Base-by-base conservation (phyloP, 1,140 invertebrate genomes). In the Popillia japonica region DNA sequence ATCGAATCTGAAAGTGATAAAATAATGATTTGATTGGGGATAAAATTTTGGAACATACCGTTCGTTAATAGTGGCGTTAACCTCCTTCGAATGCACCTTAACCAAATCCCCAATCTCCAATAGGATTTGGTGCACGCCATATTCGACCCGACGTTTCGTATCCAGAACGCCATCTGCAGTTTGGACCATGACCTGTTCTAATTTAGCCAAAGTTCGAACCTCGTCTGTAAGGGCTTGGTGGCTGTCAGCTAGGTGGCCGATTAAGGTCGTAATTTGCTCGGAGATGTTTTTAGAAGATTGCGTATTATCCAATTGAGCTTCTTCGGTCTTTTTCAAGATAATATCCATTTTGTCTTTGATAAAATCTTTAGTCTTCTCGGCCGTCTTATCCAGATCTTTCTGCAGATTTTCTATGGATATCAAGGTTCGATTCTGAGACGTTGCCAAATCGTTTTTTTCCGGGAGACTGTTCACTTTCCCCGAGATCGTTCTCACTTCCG, bases 121-220 rank as follows among this genome's bases (percentile, higher is more conserved):
- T n/a, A 96, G 87, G 81, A 96, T 94, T 86, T 96, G 94, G 83
- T 96, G 92, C 0, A 95, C 92, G 0, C 94, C 94, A 80, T 95
- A 96, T 82, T 96, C 95, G 0, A 97, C 90, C 20, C 94, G 90
- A 78, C 94, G 91, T 85, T 96, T 96, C 0, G 92, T 96, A 64
- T 96, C 94, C 81, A 96, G 85, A 4, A 96, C 94, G 82, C 94
- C 92, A 87, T 96, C 95, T 0, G 94, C 94, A 77, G 95, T 96
- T 84, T 95, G 92, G 42, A 95, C 88, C 86, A 96, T 90, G 0
- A 96, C 92, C 75, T 92, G 90, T 82, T 96, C 95, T 41, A 95
- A 92, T 83, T 94, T 95, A 7, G 90, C 88, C 44, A 96, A 84
- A 2, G 87, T 86, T 79, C 86, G 81, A 79, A 92, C 88, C 85